Evolutionary conservation across 1,140 invertebrate genomes (phyloP).

Genomic region (Bombus superbus): DNA sequence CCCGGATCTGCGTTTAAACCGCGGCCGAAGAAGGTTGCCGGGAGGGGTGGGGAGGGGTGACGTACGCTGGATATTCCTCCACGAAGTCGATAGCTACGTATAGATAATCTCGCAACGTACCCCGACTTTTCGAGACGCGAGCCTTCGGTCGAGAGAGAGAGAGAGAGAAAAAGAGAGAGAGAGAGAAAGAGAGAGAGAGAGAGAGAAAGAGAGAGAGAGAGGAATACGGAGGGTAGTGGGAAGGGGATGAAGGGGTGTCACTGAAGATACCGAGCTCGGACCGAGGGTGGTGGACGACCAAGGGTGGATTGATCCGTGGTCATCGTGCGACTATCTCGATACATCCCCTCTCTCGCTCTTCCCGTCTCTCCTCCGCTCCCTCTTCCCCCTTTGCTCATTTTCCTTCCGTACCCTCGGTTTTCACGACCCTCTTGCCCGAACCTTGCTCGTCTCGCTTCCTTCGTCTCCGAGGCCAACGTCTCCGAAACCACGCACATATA

Average conservation of each 20-base stretch:
- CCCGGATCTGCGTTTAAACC: not conserved
- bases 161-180: too few relatives aligned
- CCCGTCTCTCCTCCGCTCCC: conserved; percentile 29
- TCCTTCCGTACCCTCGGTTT: conserved; percentile 25
- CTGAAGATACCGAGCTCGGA: conserved; percentile 28
- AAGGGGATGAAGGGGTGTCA: not conserved
- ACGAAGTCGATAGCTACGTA: conserved; percentile 66
- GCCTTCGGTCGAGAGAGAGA: not conserved
- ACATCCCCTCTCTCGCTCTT: conserved; percentile 46
- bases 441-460: conserved; percentile 22
- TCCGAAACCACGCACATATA: not conserved
- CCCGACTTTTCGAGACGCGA: conserved; percentile 57
- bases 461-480: not conserved
- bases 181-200: not conserved
- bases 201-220: too few relatives aligned
- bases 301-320: conserved; percentile 75
- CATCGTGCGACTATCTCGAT: conserved; percentile 59
- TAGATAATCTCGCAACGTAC: conserved; percentile 56
- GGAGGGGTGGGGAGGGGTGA: not conserved
- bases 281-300: conserved; percentile 54
- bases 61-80: conserved; percentile 37
- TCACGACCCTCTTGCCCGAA: conserved; percentile 18
- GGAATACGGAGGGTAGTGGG: not conserved
- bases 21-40: not conserved
- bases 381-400: conserved; percentile 14